Conservation (phyloP, 2,888 invertebrate genomes). For the Euzetes globulus region DNA sequence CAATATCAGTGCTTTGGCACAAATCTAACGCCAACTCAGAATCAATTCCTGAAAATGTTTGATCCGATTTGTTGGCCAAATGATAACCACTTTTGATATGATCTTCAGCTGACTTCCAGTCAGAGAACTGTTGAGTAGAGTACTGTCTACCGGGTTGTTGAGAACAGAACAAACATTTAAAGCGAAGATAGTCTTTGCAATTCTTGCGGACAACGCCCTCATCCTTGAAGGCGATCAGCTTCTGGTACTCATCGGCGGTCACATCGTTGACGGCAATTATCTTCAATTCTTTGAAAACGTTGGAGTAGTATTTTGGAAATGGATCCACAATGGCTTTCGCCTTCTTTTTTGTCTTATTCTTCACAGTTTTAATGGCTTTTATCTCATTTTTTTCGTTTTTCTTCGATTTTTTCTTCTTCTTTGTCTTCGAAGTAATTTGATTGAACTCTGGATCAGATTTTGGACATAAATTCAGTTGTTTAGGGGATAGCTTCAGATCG, state of each 20-base stretch:
- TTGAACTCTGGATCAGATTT: background rate
- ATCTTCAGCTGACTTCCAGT: background rate
- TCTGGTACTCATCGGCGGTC: background rate
- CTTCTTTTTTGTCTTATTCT: background rate
- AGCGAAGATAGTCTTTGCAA: background rate
- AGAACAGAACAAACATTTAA: background rate
- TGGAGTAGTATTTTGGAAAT: background rate
- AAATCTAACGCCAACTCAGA: background rate
- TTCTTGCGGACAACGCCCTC: background rate
- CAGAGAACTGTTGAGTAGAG: background rate
- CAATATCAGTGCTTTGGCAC: background rate
- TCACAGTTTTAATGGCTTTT: too few species aligned
- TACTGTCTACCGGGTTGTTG: too few species aligned
- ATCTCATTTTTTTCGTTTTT: background rate
- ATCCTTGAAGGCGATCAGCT: background rate
- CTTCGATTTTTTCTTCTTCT: constrained; percentile 19
- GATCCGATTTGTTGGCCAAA: background rate
- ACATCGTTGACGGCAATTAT: background rate
- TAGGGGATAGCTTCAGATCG: background rate
- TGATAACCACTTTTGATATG: background rate
- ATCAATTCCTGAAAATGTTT: background rate
- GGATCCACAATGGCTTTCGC: background rate
- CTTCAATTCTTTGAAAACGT: background rate
- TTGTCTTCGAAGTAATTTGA: background rate
- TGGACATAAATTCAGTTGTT: background rate